Evolutionary conservation across 2,888 invertebrate species (phyloP).

Genomic region (Noctua comes): DNA sequence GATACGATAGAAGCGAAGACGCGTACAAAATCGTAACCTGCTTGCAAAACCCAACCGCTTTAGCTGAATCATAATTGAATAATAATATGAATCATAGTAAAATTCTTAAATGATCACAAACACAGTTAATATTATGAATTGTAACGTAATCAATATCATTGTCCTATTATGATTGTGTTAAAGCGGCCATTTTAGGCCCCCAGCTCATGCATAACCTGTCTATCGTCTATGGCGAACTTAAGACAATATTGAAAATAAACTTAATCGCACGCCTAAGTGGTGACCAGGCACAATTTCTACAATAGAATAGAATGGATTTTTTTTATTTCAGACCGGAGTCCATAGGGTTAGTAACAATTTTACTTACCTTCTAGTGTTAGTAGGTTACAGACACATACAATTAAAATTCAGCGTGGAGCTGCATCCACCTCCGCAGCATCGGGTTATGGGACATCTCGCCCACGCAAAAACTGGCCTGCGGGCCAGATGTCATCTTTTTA

Average conservation of each 20-base stretch:
- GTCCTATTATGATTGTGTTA: no score
- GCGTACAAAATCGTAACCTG: not conserved
- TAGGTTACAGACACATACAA: no score
- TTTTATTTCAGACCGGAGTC: no score
- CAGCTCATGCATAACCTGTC: not conserved
- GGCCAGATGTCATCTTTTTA: no score
- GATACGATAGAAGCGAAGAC: not conserved
- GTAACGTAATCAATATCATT: not conserved
- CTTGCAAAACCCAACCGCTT: not conserved
- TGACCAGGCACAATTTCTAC: not conserved
- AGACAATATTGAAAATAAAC: not conserved
- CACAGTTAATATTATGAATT: not conserved
- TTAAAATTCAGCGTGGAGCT: no score
- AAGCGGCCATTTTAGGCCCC: not conserved
- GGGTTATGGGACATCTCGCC: no score
- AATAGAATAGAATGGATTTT: no score
- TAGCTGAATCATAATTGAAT: not conserved
- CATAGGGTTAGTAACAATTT: no score
- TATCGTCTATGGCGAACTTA: not conserved
- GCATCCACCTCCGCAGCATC: no score
- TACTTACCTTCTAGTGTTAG: no score
- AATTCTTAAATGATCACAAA: not conserved
- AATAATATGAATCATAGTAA: not conserved
- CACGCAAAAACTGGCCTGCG: no score
- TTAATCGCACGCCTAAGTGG: not conserved